Evolutionary conservation across 1,140 invertebrate genomes (phyloP).

Genomic region (Goniozus legneri): DNA sequence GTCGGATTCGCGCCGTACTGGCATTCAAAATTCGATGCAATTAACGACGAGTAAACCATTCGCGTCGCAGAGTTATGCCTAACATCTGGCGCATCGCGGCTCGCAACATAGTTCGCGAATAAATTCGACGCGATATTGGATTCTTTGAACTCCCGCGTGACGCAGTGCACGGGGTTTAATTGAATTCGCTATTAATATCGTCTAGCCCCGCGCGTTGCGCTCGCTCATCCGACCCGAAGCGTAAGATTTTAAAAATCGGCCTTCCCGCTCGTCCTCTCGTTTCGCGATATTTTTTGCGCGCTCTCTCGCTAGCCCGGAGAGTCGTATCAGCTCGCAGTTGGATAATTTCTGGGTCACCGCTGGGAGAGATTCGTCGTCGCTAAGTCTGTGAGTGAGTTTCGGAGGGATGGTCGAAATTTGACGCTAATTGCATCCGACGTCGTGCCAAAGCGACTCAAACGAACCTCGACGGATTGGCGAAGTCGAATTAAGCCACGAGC

Average conservation of each 20-base stretch:
- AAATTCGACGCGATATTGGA: too few species aligned
- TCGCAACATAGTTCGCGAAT: not conserved
- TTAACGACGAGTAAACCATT: conserved; percentile 1
- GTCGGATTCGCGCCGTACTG: not conserved
- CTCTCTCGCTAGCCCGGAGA: conserved; percentile 7
- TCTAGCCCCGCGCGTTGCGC: too few species aligned
- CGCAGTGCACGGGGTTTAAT: too few species aligned
- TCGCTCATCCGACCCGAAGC: too few species aligned
- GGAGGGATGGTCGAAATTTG: not conserved
- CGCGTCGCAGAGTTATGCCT: not conserved
- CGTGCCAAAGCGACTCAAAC: not conserved
- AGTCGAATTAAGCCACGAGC: too few species aligned
- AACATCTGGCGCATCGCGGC: not conserved
- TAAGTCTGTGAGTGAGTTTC: not conserved
- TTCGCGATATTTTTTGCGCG: not conserved
- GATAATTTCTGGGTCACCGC: conserved; percentile 25
- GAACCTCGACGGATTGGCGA: too few species aligned
- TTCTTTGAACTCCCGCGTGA: too few species aligned
- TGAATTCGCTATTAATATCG: too few species aligned
- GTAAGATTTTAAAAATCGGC: not conserved
- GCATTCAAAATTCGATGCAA: conserved; percentile 5
- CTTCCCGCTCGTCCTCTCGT: not conserved
- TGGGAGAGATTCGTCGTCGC: conserved; percentile 8
- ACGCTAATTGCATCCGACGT: not conserved
- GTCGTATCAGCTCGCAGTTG: conserved; percentile 14